Conservation (phyloP, 2,113 vertebrate species). For the Calonectris borealis region DNA sequence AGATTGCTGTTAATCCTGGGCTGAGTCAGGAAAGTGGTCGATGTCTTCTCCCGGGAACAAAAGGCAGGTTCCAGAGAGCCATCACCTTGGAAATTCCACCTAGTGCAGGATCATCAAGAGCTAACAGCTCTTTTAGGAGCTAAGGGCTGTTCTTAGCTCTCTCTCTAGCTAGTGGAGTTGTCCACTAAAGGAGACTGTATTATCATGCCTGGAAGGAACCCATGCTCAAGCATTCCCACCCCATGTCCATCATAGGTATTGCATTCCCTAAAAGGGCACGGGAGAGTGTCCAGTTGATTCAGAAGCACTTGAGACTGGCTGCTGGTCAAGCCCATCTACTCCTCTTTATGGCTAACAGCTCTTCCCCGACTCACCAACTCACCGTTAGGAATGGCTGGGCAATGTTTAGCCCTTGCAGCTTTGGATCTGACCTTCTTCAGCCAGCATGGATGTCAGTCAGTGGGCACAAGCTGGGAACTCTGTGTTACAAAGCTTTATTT, state of each 20-base stretch:
- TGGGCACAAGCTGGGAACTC: not conserved
- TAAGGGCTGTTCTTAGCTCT: not conserved
- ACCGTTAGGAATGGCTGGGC: not conserved
- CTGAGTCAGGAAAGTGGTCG: not conserved
- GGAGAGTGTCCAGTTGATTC: not conserved
- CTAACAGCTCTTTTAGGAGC: not conserved
- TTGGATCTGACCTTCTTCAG: not conserved
- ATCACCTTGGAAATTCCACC: not conserved
- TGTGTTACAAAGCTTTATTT: not conserved
- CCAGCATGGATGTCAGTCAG: too few species aligned
- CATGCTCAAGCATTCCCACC: not conserved
- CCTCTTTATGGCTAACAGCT: not conserved
- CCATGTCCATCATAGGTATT: not conserved
- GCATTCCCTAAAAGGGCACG: not conserved
- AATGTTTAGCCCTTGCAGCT: not conserved
- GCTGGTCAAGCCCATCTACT: not conserved
- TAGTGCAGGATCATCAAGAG: not conserved
- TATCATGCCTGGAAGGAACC: not conserved
- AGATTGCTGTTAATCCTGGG: not conserved
- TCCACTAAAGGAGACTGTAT: not conserved
- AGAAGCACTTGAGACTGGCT: not conserved
- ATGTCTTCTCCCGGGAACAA: not conserved
- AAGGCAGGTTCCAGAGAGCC: not conserved
- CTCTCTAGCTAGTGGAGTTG: not conserved
- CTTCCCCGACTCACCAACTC: not conserved